Conservation (phyloP, 2,113 vertebrate genomes). For the Phylloscopus trochiloides region DNA sequence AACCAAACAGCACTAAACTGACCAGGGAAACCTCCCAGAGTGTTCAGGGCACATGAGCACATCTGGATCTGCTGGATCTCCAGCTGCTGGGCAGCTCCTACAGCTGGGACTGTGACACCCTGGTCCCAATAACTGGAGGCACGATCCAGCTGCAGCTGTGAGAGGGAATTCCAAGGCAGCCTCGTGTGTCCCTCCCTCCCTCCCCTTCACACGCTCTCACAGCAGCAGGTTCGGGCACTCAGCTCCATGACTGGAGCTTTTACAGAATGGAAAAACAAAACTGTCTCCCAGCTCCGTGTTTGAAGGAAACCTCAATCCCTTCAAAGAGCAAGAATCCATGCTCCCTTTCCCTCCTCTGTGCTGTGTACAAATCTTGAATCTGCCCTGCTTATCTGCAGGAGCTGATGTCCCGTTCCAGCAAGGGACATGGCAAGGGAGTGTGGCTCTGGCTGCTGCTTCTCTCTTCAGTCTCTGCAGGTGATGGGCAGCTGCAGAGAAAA, state of each 20-base stretch:
- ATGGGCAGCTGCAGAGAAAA: neutral
- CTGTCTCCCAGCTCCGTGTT: neutral
- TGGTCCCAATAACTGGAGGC: too few species aligned
- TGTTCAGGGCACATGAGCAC: neutral
- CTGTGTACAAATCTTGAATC: neutral
- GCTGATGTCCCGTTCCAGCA: neutral
- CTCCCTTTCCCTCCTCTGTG: neutral
- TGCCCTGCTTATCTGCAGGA: neutral
- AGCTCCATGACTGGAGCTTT: neutral
- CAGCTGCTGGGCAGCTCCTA: neutral
- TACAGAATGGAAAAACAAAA: neutral
- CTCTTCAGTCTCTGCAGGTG: neutral
- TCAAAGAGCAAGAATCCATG: neutral
- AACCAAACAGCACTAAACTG: neutral
- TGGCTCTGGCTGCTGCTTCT: neutral
- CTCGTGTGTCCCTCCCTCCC: neutral
- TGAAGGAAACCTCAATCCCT: neutral
- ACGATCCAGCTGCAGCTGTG: neutral
- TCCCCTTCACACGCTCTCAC: neutral
- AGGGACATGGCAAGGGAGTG: neutral
- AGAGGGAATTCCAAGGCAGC: neutral
- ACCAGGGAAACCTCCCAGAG: rapidly evolving
- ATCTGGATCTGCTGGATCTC: neutral
- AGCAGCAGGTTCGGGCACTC: neutral
- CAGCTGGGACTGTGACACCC: neutral